phyloP scores from a whole-genome alignment of 2,113 vertebrate genomes.

The Gavialis gangeticus region DNA sequence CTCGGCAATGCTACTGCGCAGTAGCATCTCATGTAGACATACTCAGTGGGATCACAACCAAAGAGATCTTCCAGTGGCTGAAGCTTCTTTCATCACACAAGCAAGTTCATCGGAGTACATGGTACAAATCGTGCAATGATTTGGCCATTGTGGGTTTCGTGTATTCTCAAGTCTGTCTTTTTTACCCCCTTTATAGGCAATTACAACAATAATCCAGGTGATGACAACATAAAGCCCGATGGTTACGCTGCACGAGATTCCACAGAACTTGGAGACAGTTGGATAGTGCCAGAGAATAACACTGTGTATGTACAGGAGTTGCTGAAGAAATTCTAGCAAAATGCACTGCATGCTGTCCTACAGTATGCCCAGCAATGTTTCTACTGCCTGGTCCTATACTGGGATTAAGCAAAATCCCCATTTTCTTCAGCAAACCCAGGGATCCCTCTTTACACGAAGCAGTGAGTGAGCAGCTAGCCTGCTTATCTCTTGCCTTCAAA shows the following conservation, averaged over 20 bases:
- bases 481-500: conserved; percentile 3
- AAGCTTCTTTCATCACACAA: not conserved
- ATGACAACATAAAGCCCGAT: conserved; percentile 87
- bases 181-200: conserved; percentile 80
- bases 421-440: not conserved
- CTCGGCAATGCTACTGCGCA: no score
- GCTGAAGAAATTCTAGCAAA: not conserved
- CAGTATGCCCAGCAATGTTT: accelerated
- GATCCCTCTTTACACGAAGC: not conserved
- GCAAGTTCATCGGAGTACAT: not conserved
- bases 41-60: not conserved
- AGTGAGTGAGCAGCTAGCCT: not conserved
- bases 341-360: not conserved
- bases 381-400: not conserved
- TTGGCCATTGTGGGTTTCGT: not conserved
- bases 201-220: conserved; percentile 83
- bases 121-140: not conserved
- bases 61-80: not conserved
- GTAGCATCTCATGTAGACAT: no score
- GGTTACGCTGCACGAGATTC: conserved; percentile 77
- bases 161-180: not conserved
- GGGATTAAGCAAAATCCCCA: not conserved
- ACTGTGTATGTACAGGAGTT: conserved; percentile 80
- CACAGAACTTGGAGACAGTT: conserved; percentile 88
- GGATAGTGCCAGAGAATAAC: conserved; percentile 84